phyloP scores from a whole-genome alignment of 2,113 vertebrate species.

The Copsychus sechellarum region DNA sequence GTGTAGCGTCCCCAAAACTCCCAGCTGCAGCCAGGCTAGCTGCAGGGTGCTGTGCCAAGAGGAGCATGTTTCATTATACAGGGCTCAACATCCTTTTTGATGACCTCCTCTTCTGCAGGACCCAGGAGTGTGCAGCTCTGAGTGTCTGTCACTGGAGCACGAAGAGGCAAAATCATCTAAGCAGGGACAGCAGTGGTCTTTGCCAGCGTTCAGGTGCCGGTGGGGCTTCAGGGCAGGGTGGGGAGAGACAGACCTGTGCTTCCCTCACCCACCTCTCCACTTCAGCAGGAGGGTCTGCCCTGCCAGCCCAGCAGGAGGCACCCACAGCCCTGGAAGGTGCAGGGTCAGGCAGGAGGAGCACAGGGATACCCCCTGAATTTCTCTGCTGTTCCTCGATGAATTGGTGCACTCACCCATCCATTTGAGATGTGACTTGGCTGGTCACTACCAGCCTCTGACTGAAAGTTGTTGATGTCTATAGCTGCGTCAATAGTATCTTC shows the following conservation, averaged over 20 bases:
- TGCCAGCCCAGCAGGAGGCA: background rate
- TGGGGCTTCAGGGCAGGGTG: background rate
- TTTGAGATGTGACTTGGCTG: background rate
- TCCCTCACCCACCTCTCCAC: background rate
- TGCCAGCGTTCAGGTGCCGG: fast-evolving
- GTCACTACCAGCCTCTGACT: background rate
- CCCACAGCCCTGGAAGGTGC: fast-evolving
- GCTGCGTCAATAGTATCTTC: background rate
- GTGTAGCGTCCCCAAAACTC: background rate
- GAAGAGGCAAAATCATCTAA: background rate
- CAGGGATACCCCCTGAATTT: fast-evolving
- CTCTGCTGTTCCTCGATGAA: background rate
- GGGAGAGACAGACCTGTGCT: background rate
- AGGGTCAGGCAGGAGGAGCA: background rate
- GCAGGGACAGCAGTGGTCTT: background rate
- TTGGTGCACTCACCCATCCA: background rate
- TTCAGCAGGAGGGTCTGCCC: background rate
- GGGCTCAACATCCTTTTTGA: fast-evolving
- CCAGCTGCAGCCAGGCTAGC: background rate
- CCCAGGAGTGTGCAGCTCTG: background rate
- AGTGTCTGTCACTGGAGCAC: background rate
- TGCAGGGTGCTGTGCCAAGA: fast-evolving
- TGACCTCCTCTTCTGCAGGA: background rate
- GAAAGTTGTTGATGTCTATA: background rate
- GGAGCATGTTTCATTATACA: fast-evolving